phyloP scores from a whole-genome alignment of 2,113 vertebrate genomes.

The Microcebus ravelobensis region DNA sequence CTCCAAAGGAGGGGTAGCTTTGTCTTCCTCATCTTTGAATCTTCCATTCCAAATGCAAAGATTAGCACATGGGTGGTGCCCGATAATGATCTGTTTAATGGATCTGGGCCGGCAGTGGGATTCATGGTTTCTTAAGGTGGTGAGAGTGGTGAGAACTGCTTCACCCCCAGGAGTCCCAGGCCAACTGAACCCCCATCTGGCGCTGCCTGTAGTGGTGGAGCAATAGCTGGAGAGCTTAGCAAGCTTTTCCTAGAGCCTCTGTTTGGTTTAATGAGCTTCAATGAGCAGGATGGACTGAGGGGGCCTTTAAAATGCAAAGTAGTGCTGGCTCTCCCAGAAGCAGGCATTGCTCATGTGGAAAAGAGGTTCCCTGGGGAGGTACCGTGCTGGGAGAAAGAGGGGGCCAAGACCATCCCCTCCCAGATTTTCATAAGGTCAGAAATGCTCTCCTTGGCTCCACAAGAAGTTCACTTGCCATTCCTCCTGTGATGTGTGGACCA shows the following conservation, averaged over 20 bases:
- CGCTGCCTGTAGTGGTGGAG: accelerated
- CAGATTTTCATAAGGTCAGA: neutral
- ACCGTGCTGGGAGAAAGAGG: neutral
- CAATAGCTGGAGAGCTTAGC: neutral
- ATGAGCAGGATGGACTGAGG: neutral
- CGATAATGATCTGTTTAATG: neutral
- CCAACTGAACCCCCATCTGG: neutral
- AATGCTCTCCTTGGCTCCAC: neutral
- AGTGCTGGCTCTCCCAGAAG: neutral
- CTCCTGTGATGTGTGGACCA: neutral
- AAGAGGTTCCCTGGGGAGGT: neutral
- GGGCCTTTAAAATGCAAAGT: neutral
- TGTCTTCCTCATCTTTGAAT: neutral
- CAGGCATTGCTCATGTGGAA: neutral
- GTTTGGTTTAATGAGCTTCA: neutral
- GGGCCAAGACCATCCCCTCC: neutral
- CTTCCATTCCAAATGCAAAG: neutral
- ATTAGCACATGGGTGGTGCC: neutral
- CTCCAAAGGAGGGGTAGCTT: neutral
- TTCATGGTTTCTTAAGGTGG: neutral
- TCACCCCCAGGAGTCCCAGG: neutral
- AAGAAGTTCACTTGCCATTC: neutral
- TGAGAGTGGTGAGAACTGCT: neutral
- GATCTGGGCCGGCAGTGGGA: neutral
- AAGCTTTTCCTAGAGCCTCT: neutral